These are phyloP conservation scores for Cygnus olor DNA, from an alignment of 2,797 vertebrate species.

Conservation along the genomic window DNA sequence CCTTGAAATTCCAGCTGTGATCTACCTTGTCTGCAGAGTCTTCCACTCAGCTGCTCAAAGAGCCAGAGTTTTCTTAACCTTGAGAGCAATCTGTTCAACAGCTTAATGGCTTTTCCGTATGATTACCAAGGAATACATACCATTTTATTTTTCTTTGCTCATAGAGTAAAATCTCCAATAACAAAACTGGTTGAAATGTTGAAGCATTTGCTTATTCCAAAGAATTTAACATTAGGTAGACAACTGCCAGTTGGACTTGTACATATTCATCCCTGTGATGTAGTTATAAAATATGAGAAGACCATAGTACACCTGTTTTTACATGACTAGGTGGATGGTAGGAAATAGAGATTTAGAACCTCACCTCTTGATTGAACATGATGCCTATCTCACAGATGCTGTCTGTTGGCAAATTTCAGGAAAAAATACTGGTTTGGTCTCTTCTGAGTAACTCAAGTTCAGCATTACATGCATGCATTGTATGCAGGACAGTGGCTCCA, in stretches of 20 bases:
- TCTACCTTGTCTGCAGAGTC: slow-evolving; percentile 36
- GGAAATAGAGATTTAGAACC: background rate
- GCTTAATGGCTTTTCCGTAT: background rate
- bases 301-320: background rate
- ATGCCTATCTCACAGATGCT: background rate
- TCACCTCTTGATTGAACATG: background rate
- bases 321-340: background rate
- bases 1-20: slow-evolving; percentile 44
- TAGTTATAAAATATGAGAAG: background rate
- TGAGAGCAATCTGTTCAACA: background rate
- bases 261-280: background rate
- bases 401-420: background rate
- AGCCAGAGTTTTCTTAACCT: slow-evolving; percentile 50
- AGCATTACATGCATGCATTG: background rate
- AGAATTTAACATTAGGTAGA: background rate
- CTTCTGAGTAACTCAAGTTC: background rate
- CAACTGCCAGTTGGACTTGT: background rate
- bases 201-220: background rate
- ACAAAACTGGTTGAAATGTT: background rate
- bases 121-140: background rate
- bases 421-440: background rate
- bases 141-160: background rate
- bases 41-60: background rate
- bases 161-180: background rate
- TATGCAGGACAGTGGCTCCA: background rate